Conservation (phyloP, 2,113 vertebrate species). For the rat (Rattus norvegicus) region DNA sequence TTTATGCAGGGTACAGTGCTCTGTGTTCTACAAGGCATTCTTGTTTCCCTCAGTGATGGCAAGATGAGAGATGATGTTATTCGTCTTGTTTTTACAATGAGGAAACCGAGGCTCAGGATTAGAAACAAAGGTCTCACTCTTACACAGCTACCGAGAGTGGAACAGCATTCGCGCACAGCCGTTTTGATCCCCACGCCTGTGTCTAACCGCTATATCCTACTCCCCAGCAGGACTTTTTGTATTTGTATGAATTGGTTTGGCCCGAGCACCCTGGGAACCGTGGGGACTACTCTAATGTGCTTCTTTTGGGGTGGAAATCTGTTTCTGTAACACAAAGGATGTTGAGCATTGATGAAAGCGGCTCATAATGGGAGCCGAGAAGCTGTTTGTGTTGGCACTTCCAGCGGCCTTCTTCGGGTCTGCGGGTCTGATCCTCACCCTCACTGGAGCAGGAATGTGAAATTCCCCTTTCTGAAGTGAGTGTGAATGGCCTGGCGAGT, state of each 20-base stretch:
- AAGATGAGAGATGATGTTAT: background rate
- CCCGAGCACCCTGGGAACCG: constrained; percentile 9
- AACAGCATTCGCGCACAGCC: background rate
- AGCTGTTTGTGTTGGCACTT: constrained; percentile 79
- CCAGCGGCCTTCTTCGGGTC: constrained; percentile 42
- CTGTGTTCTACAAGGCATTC: background rate
- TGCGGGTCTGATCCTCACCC: constrained; percentile 52
- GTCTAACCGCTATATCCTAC: background rate
- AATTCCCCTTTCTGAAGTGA: constrained; percentile 66
- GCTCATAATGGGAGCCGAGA: constrained; percentile 76
- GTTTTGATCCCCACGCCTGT: background rate
- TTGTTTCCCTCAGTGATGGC: background rate
- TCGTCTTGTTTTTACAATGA: constrained; percentile 30
- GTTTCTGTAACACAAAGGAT: constrained; percentile 69
- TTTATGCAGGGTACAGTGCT: background rate
- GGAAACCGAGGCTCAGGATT: background rate
- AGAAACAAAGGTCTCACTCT: background rate
- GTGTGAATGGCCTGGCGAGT: constrained; percentile 53
- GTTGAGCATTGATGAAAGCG: constrained; percentile 69
- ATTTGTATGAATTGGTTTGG: constrained; percentile 67
- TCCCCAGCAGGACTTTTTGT: constrained; percentile 27
- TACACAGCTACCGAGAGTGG: background rate
- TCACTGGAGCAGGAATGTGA: constrained; percentile 57
- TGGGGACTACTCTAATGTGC: constrained; percentile 61
- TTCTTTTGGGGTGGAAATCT: constrained; percentile 73